A percentile compares a stretch with the other conserved stretches of the same genome.
Conservation (phyloP, 2,888 invertebrate genomes). For the Agonopterix heracliana region DNA sequence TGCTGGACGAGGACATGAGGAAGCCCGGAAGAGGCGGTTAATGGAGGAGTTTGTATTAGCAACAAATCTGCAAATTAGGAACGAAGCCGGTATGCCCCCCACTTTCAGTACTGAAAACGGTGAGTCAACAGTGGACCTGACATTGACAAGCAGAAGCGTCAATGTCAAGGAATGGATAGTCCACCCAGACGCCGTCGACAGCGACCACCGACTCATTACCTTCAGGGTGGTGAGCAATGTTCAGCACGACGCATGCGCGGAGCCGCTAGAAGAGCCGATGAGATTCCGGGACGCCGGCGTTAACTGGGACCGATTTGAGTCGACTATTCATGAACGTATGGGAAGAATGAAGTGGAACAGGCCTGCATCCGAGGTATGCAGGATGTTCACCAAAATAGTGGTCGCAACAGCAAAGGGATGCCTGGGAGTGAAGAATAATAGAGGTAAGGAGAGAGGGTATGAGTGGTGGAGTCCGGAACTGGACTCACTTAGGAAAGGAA, state of each 20-base stretch:
- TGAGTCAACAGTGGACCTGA: conserved; percentile 22
- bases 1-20: conserved; percentile 11
- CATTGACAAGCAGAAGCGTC: conserved; percentile 8
- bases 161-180: conserved; percentile 13
- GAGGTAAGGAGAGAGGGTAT: neutral
- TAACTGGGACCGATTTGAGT: neutral
- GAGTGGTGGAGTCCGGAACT: neutral
- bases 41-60: conserved; percentile 15
- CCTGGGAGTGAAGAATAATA: neutral
- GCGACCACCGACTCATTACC: conserved; percentile 19
- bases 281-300: neutral
- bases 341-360: neutral
- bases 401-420: neutral
- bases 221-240: neutral
- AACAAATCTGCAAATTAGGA: conserved; percentile 5
- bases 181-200: conserved; percentile 7
- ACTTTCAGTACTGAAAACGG: conserved; percentile 17
- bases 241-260: neutral
- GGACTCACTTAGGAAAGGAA: neutral
- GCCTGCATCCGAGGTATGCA: neutral
- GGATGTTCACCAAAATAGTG: neutral
- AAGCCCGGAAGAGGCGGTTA: conserved; percentile 1
- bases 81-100: conserved; percentile 7
- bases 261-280: neutral
- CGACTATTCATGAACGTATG: neutral